Conservation (phyloP, 2,888 invertebrate species). For the Electrophaes corylata region DNA sequence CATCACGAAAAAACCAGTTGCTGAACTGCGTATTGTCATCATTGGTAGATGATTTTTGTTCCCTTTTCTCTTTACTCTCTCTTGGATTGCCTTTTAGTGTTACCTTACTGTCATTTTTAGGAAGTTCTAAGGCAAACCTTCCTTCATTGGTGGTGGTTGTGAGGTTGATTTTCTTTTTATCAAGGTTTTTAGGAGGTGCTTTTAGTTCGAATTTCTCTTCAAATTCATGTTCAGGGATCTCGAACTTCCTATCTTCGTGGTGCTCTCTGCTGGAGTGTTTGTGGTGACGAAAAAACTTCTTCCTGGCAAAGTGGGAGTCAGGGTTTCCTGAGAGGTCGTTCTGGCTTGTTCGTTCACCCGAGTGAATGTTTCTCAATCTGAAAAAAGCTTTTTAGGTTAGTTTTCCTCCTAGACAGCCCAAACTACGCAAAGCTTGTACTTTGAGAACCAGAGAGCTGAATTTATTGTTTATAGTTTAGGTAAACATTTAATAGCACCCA, state of each 20-base stretch:
- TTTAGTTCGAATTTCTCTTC: conserved; percentile 84
- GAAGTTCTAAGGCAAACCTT: neutral
- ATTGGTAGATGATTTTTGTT: conserved; percentile 69
- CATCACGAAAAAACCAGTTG: conserved; percentile 75
- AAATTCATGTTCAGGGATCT: conserved; percentile 85
- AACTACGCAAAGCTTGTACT: too few relatives aligned
- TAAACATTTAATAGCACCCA: too few relatives aligned
- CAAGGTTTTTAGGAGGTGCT: conserved; percentile 66
- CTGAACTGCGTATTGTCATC: conserved; percentile 53
- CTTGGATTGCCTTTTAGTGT: neutral
- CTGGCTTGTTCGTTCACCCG: conserved; percentile 57
- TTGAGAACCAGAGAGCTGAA: too few relatives aligned
- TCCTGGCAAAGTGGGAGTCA: conserved; percentile 52
- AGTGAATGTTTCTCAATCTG: conserved; percentile 72
- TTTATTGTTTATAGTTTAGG: too few relatives aligned
- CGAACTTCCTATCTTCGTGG: conserved; percentile 56
- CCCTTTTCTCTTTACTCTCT: conserved; percentile 76
- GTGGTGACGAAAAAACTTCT: conserved; percentile 77
- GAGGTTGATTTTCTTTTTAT: neutral
- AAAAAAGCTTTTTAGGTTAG: too few relatives aligned
- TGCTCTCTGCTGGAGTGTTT: conserved; percentile 56
- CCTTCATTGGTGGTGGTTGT: neutral
- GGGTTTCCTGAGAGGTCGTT: conserved; percentile 53
- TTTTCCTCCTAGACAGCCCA: too few relatives aligned
- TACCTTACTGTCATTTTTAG: neutral